phyloP scores from a whole-genome alignment of 2,113 vertebrate species.

The Mungos mungo region DNA sequence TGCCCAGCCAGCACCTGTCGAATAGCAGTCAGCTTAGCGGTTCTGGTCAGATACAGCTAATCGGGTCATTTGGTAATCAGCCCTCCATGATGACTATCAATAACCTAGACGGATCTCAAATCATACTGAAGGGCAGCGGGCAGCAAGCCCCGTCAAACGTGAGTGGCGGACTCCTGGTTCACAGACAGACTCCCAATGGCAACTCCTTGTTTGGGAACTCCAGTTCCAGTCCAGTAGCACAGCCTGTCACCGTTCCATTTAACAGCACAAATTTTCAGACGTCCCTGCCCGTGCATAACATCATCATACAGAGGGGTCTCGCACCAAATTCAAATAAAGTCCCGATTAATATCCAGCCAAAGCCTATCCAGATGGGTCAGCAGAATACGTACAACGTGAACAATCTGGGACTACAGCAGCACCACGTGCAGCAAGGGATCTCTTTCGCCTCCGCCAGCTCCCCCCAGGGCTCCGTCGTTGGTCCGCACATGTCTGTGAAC shows the following conservation, averaged over 20 bases:
- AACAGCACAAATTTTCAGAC: conserved; percentile 93
- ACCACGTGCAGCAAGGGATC: conserved; percentile 87
- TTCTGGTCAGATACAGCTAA: conserved; percentile 95
- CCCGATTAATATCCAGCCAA: conserved; percentile 95
- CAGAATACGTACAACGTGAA: conserved; percentile 93
- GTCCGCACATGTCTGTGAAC: conserved; percentile 89
- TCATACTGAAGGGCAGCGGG: conserved; percentile 91
- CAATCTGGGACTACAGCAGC: conserved; percentile 87
- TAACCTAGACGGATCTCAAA: conserved; percentile 95
- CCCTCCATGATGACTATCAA: conserved; percentile 97
- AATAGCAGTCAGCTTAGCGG: conserved; percentile 91
- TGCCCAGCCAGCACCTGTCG: conserved; percentile 90
- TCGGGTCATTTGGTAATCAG: conserved; percentile 93
- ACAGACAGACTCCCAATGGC: conserved; percentile 89
- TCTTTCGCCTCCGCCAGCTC: conserved; percentile 86
- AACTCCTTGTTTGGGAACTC: conserved; percentile 91
- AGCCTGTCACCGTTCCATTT: conserved; percentile 94
- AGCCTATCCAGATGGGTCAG: conserved; percentile 92
- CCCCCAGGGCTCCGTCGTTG: conserved; percentile 86
- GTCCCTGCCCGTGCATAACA: conserved; percentile 95
- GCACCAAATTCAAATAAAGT: conserved; percentile 90
- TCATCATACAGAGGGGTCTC: conserved; percentile 97
- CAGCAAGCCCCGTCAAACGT: conserved; percentile 86
- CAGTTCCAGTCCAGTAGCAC: conserved; percentile 87
- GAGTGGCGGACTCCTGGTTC: conserved; percentile 87